Conservation (phyloP, 2,888 invertebrate species). For the Drosophila subquinaria region DNA sequence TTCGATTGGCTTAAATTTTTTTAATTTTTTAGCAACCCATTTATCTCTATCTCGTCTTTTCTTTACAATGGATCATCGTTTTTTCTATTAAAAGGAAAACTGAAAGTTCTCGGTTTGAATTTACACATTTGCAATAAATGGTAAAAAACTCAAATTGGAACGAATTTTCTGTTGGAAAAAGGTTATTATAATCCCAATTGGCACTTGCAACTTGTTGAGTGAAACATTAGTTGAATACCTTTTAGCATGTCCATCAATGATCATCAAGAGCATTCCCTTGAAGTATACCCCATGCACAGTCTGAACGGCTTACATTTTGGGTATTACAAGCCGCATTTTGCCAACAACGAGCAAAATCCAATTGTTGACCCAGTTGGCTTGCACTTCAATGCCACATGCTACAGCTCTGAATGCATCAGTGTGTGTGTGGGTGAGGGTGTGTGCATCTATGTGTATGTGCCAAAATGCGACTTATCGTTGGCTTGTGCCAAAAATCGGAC, state of each 20-base stretch:
- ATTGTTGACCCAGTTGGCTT: constrained; percentile 71
- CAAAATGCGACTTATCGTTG: constrained; percentile 31
- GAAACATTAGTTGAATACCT: neutral
- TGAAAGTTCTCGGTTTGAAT: too few species aligned
- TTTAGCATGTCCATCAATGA: constrained; percentile 8
- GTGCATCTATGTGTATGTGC: constrained; percentile 1
- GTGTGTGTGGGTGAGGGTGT: neutral
- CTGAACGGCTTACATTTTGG: constrained; percentile 14
- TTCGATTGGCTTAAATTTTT: too few species aligned
- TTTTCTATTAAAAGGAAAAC: too few species aligned
- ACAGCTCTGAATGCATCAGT: neutral
- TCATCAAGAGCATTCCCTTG: constrained; percentile 7
- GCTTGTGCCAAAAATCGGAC: constrained; percentile 39
- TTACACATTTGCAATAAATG: too few species aligned
- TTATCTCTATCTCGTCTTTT: too few species aligned
- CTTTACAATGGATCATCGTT: too few species aligned
- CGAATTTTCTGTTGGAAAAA: neutral
- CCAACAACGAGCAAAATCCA: constrained; percentile 38
- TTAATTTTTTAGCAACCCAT: too few species aligned
- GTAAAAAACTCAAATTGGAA: neutral
- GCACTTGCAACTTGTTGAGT: constrained; percentile 22
- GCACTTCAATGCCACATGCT: constrained; percentile 46
- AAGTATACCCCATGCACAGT: constrained; percentile 5
- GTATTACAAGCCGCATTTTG: constrained; percentile 33
- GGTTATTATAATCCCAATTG: neutral